phyloP scores from a whole-genome alignment of 2,113 vertebrate genomes.

The Ardeotis arabs region DNA sequence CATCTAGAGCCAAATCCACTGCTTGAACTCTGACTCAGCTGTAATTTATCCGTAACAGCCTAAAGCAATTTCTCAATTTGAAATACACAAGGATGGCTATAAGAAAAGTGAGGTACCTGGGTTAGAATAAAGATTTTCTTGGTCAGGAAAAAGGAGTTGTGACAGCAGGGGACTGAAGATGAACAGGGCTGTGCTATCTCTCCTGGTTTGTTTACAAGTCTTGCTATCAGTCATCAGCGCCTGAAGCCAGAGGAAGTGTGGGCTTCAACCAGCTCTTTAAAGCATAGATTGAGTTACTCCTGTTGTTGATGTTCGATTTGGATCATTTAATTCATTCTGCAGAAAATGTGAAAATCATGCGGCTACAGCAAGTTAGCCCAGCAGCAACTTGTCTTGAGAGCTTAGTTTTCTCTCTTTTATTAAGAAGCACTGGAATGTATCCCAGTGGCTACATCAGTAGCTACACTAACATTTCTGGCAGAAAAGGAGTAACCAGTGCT shows the following conservation, averaged over 20 bases:
- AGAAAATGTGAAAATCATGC: slow-evolving; percentile 55
- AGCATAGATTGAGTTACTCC: slow-evolving; percentile 59
- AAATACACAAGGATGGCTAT: neutral
- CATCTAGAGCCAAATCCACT: neutral
- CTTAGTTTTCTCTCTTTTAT: slow-evolving; percentile 40
- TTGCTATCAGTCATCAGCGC: slow-evolving; percentile 36
- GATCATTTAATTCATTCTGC: slow-evolving; percentile 57
- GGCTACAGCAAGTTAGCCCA: slow-evolving; percentile 39
- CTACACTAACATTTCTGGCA: neutral
- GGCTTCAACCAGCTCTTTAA: slow-evolving; percentile 49
- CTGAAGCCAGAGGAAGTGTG: slow-evolving; percentile 30
- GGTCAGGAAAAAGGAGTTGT: neutral
- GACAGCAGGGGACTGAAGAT: neutral
- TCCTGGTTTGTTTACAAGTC: slow-evolving; percentile 42
- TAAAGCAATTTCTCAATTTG: neutral
- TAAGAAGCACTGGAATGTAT: slow-evolving; percentile 34
- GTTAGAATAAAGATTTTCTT: slow-evolving; percentile 20
- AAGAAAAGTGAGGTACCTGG: neutral
- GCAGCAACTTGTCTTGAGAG: slow-evolving; percentile 29
- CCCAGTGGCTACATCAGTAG: neutral
- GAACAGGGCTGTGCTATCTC: neutral
- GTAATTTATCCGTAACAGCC: neutral
- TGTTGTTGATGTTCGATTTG: slow-evolving; percentile 14
- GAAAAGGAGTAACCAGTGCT: neutral
- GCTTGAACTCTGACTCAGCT: neutral